Evolutionary conservation across 2,888 invertebrate species (phyloP), one percentile per base, ranked within the genome.

Genomic region (Cheilosia soror): DNA sequence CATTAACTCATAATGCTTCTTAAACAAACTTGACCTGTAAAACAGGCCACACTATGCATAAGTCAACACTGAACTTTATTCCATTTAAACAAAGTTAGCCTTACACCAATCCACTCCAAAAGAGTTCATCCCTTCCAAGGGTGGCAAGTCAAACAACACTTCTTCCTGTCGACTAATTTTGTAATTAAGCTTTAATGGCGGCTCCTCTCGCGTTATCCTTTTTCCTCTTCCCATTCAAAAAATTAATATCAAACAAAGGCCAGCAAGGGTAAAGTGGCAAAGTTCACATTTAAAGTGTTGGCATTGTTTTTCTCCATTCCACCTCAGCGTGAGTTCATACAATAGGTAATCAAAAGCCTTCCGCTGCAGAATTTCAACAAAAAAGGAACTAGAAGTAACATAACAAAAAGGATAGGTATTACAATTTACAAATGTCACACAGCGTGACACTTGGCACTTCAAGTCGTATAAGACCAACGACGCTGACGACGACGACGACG

Each of bases 231-330:
- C 53, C 42, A 11, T 31, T 55, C 20, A 47, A 42, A 68, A 72
- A 83, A 44, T 73, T 72, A 75, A 79, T 65, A 42, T 55, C 40
- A 57, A 78, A 81, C 75, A 73, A 76, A 63, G 29, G 15, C 13
- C 5, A 25, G 13, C 25, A 51, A 60, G 44, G 20, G 33, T 49
- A 57, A 66, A 68, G 75, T 80, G 75, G 37, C 85, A 80, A 72
- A 85, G 80, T 85, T 80, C 80, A 85, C 76, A 76, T 69, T 51
- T 29, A 81, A 63, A 76, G 76, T 81, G 85, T 72, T 76, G 57
- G 44, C 66, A 68, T 85, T 75, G 75, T 76, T 79, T 71, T 42
- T 29, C 13, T n/a, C 51, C 58, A 42, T 31, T 40, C 69, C 71
- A 57, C 51, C 63, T 40, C 37, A 60, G 49, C 25, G 37, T 13